Conservation (phyloP, 2,797 vertebrate genomes). For the Anniella stebbinsi region DNA sequence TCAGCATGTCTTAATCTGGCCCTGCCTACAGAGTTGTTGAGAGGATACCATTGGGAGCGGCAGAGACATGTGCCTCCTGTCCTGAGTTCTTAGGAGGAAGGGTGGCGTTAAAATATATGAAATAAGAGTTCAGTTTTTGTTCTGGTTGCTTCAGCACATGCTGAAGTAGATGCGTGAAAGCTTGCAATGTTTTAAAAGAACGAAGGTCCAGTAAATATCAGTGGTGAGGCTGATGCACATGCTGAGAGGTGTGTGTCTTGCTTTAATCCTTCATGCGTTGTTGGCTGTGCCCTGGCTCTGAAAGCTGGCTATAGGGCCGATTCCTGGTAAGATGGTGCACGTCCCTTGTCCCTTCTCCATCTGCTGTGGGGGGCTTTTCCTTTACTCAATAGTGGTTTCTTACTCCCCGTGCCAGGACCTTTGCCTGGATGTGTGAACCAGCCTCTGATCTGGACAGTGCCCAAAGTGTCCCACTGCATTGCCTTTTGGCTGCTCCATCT, state of each 20-base stretch:
- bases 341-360: not conserved
- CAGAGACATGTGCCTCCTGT: not conserved
- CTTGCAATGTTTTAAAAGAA: not conserved
- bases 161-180: not conserved
- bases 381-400: not conserved
- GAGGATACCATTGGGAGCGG: not conserved
- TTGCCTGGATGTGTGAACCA: not conserved
- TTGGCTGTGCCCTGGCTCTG: not conserved
- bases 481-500: not conserved
- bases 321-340: too few species aligned
- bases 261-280: too few species aligned
- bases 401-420: not conserved
- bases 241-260: not conserved
- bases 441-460: not conserved
- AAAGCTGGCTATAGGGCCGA: not conserved
- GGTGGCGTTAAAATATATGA: not conserved
- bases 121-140: not conserved
- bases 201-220: not conserved
- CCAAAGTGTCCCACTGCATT: not conserved
- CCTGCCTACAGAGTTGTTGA: not conserved
- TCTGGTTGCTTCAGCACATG: not conserved
- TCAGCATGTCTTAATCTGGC: too few species aligned
- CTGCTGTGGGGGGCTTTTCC: not conserved
- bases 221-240: not conserved
- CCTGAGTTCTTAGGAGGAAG: not conserved